phyloP scores from a whole-genome alignment of 2,888 invertebrate genomes.

The Trimorus sp. region DNA sequence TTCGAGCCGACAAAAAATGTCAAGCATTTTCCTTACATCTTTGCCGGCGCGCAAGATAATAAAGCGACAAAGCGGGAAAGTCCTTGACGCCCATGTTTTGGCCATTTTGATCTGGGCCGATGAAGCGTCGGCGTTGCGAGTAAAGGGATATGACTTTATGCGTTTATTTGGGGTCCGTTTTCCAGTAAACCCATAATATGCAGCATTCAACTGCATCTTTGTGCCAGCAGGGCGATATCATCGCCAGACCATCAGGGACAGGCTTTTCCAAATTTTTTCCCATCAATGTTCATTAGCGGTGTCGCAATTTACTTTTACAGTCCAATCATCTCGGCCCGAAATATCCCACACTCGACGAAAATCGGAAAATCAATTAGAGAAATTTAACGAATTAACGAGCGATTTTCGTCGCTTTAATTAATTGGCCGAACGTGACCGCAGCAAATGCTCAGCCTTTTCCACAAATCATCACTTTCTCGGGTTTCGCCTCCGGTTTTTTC shows the following conservation, averaged over 20 bases:
- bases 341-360: too few species aligned
- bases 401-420: not conserved
- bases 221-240: slow-evolving; percentile 78
- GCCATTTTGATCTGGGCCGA: slow-evolving; percentile 17
- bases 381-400: not conserved
- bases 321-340: not conserved
- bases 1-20: slow-evolving; percentile 1
- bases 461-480: slow-evolving; percentile 12
- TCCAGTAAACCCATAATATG: slow-evolving; percentile 75
- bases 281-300: not conserved
- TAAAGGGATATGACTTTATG: slow-evolving; percentile 76
- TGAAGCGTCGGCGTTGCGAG: slow-evolving; percentile 66
- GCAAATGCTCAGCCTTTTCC: not conserved
- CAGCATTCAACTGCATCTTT: slow-evolving; percentile 75
- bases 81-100: slow-evolving; percentile 40
- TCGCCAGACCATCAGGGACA: slow-evolving; percentile 70
- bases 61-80: slow-evolving; percentile 32
- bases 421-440: slow-evolving; percentile 11
- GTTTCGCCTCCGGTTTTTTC: slow-evolving; percentile 68
- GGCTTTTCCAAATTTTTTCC: too few species aligned
- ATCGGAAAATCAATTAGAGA: too few species aligned
- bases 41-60: slow-evolving; percentile 12
- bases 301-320: slow-evolving; percentile 29
- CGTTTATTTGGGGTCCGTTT: slow-evolving; percentile 77
- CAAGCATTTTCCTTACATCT: slow-evolving; percentile 4